Percentiles rank a stretch among this genome's conserved stretches.
These are phyloP conservation scores for Hyperoplus lanceolatus DNA, from an alignment of 2,797 vertebrate genomes.

Conservation along the genomic window DNA sequence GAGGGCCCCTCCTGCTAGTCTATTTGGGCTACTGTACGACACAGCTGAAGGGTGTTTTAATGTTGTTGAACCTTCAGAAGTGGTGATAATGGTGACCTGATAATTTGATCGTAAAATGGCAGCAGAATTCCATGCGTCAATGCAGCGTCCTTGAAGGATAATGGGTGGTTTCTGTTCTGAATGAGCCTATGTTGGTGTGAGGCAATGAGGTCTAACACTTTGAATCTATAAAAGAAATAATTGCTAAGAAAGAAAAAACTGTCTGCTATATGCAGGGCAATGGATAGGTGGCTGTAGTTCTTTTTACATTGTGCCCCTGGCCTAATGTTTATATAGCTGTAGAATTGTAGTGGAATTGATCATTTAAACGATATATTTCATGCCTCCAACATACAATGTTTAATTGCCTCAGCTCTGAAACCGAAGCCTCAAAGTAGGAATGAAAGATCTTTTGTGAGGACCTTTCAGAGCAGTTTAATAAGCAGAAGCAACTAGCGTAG, in stretches of 20 bases:
- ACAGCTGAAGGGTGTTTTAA: slow-evolving; percentile 24
- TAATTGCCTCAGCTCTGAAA: slow-evolving; percentile 49
- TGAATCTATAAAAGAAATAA: slow-evolving; percentile 80
- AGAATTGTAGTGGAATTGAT: slow-evolving; percentile 53
- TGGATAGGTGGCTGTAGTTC: slow-evolving; percentile 51
- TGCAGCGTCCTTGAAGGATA: slow-evolving; percentile 66
- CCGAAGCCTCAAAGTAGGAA: slow-evolving; percentile 36
- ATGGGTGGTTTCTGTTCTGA: slow-evolving; percentile 62
- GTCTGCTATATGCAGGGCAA: slow-evolving; percentile 52
- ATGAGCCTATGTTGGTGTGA: slow-evolving; percentile 51
- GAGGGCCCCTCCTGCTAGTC: background rate
- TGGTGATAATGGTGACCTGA: slow-evolving; percentile 61
- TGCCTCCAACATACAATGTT: slow-evolving; percentile 69
- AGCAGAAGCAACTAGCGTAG: slow-evolving; percentile 39
- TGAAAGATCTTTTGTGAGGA: slow-evolving; percentile 55
- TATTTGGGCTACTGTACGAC: slow-evolving; percentile 9
- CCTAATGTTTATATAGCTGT: slow-evolving; percentile 57
- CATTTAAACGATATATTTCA: slow-evolving; percentile 71
- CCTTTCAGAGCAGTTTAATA: slow-evolving; percentile 73
- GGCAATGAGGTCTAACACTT: slow-evolving; percentile 58
- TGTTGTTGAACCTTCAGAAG: slow-evolving; percentile 31
- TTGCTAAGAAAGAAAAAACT: slow-evolving; percentile 74
- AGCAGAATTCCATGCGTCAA: slow-evolving; percentile 66
- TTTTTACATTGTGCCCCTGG: slow-evolving; percentile 52
- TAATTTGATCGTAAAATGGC: slow-evolving; percentile 71